phyloP scores from a whole-genome alignment of 2,888 invertebrate genomes.

The Cyrtodaria siliqua region DNA sequence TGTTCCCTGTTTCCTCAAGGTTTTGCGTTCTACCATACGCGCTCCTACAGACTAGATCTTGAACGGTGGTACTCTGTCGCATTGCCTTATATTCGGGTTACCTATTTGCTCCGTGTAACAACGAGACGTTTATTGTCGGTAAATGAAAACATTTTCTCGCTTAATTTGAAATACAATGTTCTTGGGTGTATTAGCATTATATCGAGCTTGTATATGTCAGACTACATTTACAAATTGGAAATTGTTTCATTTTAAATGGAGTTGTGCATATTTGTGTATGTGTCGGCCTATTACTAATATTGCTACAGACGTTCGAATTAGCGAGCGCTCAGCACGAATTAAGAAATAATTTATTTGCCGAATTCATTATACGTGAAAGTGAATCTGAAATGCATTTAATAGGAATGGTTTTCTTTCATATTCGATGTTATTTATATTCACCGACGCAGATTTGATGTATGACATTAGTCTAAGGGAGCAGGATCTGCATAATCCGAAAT shows the following conservation, averaged over 20 bases:
- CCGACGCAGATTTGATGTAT: too few species aligned
- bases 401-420: too few species aligned
- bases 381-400: too few species aligned
- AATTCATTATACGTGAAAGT: too few species aligned
- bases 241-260: constrained; percentile 23
- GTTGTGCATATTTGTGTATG: too few species aligned
- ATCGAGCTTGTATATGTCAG: constrained; percentile 47
- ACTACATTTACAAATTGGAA: constrained; percentile 45
- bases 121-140: constrained; percentile 50
- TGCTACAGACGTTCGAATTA: constrained; percentile 55
- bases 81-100: constrained; percentile 13
- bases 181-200: constrained; percentile 30
- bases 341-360: constrained; percentile 50
- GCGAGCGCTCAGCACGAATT: constrained; percentile 45
- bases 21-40: too few species aligned
- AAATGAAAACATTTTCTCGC: constrained; percentile 53
- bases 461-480: too few species aligned
- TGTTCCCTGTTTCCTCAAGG: too few species aligned
- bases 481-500: too few species aligned
- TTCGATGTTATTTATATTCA: too few species aligned
- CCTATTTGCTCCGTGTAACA: constrained; percentile 14
- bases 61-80: too few species aligned
- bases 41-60: too few species aligned
- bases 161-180: constrained; percentile 50
- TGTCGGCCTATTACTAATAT: constrained; percentile 13